phyloP scores from a whole-genome alignment of 2,113 vertebrate genomes.

The Furnarius figulus region DNA sequence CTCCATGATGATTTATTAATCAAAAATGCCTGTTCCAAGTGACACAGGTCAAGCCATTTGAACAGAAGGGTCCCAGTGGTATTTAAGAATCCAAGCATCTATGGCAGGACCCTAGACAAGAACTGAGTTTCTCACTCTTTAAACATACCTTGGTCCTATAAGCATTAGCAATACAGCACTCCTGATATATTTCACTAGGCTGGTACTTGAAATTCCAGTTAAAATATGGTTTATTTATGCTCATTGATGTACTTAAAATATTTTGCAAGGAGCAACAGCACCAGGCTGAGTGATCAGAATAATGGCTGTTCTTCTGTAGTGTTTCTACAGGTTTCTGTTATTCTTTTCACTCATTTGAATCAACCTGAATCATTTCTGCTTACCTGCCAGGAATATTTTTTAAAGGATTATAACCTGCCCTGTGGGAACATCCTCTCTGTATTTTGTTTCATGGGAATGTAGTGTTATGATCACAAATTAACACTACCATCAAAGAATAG shows the following conservation, averaged over 20 bases:
- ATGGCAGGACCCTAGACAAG: neutral
- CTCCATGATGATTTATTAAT: neutral
- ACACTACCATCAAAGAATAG: neutral
- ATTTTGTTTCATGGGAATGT: neutral
- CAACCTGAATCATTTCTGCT: neutral
- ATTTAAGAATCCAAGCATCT: neutral
- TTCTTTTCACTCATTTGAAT: neutral
- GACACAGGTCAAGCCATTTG: neutral
- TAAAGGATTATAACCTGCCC: neutral
- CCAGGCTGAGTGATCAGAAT: conserved; percentile 34
- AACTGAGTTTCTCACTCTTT: neutral
- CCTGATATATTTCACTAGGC: neutral
- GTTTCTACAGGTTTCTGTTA: neutral
- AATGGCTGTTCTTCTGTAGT: neutral
- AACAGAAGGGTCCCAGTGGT: neutral
- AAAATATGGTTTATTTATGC: conserved; percentile 16
- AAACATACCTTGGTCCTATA: neutral
- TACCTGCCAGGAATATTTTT: neutral
- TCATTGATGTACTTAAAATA: conserved; percentile 1
- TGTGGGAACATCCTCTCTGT: neutral
- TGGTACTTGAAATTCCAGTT: neutral
- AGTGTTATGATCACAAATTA: neutral
- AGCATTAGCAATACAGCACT: neutral
- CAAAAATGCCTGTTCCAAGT: neutral
- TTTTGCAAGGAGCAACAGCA: conserved; percentile 14